Evolutionary conservation across 2,888 invertebrate genomes (phyloP), one percentile per base, ranked within the genome.

Genomic region (Seladonia tumulorum): DNA sequence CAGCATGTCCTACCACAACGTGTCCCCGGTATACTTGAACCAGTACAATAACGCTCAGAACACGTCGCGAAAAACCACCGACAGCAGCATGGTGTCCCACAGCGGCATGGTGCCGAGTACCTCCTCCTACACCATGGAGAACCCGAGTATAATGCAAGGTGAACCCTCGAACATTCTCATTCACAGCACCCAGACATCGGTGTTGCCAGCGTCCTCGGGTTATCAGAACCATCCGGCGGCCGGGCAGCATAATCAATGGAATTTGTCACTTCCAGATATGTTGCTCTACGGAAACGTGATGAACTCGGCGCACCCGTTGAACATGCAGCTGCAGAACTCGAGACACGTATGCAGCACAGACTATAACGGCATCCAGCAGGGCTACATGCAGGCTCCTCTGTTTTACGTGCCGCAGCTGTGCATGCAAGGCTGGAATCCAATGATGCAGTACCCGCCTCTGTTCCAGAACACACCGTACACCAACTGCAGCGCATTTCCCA

Each of bases 401-500:
- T 74, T 72, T 18, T 83, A 83, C 70, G 68, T 89, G 25, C 86
- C 87, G 1, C 81, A 66, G 10, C 12, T 85, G 14, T 90, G 86
- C 39, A 81, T 89, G 86, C 90, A 91, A 49, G 66, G 71, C 12
- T 90, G 90, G 91, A 90, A 90, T 39, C 82, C 83, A 0, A n/a
- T 91, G 35, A 5, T 85, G 7, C 89, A 89, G 18, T 90, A 90
- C 63, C 71, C 83, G 3, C 39, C 82, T 2, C 77, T 87, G 5
- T 29, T 87, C 4, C 88, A 87, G 49, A 85, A 82, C 82, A 12
- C 91, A 1, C 22, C 82, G 8, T 88, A 79, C 29, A 22, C 74
- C 25, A 84, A 74, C 39, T 91, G 83, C 39, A 68, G 22, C 4
- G 39, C 83, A 3, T 80, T 72, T 5, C 57, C 85, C 0, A 83